Percentiles rank a stretch among this genome's conserved stretches.
Conservation (phyloP, 2,888 invertebrate genomes). For the Candidula unifasciata region DNA sequence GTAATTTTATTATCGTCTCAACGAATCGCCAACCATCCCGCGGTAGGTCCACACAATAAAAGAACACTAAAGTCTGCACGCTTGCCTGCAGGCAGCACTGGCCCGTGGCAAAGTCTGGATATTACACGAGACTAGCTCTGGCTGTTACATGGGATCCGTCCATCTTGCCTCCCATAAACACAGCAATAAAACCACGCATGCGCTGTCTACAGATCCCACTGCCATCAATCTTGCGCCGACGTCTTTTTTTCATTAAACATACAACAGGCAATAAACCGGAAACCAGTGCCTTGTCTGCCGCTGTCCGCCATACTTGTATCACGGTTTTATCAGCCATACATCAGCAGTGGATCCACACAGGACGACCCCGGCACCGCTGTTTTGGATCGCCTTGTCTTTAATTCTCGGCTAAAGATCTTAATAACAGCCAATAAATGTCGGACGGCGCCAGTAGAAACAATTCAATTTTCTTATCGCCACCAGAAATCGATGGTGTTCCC, state of each 20-base stretch:
- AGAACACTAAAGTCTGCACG: background rate
- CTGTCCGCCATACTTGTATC: background rate
- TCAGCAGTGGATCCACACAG: background rate
- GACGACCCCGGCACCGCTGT: background rate
- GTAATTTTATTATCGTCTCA: no score
- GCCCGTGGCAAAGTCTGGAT: background rate
- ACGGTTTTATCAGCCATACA: background rate
- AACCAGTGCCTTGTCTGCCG: background rate
- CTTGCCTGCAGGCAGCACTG: background rate
- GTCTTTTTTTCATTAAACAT: constrained; percentile 13
- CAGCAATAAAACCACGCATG: background rate
- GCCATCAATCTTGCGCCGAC: background rate
- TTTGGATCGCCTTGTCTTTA: constrained; percentile 31
- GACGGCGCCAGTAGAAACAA: constrained; percentile 22
- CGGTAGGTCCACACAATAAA: background rate
- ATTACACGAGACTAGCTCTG: no score
- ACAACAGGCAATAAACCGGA: constrained; percentile 11
- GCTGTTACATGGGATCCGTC: no score
- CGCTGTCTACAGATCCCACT: background rate
- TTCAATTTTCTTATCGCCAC: constrained; percentile 30
- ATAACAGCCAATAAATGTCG: constrained; percentile 44
- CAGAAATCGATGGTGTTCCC: background rate
- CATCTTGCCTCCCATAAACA: background rate
- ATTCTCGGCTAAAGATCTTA: constrained; percentile 37
- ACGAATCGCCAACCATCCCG: no score